Evolutionary conservation across 1,140 invertebrate species (phyloP).

Genomic region (Pseudomyrmex gracilis): DNA sequence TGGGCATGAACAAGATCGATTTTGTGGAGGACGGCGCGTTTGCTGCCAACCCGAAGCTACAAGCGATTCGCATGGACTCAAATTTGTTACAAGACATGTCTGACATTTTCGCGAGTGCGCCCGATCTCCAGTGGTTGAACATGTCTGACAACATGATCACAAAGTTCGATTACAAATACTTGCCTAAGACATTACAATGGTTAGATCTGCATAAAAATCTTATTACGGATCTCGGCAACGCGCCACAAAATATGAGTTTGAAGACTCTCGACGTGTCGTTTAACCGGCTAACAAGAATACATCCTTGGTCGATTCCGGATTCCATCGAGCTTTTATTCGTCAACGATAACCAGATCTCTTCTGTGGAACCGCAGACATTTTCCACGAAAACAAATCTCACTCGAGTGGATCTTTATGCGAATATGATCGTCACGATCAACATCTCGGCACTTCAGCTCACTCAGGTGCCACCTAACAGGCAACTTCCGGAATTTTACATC

Average conservation of each 20-base stretch:
- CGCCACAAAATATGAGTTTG: slow-evolving; percentile 84
- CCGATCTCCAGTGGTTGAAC: slow-evolving; percentile 92
- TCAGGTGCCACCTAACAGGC: slow-evolving; percentile 87
- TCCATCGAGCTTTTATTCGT: slow-evolving; percentile 92
- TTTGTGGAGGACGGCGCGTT: slow-evolving; percentile 91
- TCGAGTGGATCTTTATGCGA: slow-evolving; percentile 93
- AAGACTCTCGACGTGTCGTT: slow-evolving; percentile 93
- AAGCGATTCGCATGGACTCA: slow-evolving; percentile 92
- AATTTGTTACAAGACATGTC: slow-evolving; percentile 92
- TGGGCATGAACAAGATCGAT: slow-evolving; percentile 93
- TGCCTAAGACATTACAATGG: slow-evolving; percentile 92
- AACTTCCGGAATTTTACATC: slow-evolving; percentile 93
- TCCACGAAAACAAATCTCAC: slow-evolving; percentile 92
- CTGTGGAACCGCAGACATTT: slow-evolving; percentile 92
- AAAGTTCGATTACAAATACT: slow-evolving; percentile 92
- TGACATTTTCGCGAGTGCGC: slow-evolving; percentile 90
- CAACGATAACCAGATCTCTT: slow-evolving; percentile 92
- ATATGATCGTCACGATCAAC: slow-evolving; percentile 92
- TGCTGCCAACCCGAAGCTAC: slow-evolving; percentile 90
- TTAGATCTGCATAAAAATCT: slow-evolving; percentile 93
- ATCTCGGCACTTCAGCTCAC: slow-evolving; percentile 91
- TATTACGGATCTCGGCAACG: slow-evolving; percentile 89
- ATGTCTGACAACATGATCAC: slow-evolving; percentile 93
- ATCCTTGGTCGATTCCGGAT: slow-evolving; percentile 90
- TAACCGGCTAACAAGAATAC: slow-evolving; percentile 91